phyloP scores from a whole-genome alignment of 2,113 vertebrate species.

The Coptodon rendalli region DNA sequence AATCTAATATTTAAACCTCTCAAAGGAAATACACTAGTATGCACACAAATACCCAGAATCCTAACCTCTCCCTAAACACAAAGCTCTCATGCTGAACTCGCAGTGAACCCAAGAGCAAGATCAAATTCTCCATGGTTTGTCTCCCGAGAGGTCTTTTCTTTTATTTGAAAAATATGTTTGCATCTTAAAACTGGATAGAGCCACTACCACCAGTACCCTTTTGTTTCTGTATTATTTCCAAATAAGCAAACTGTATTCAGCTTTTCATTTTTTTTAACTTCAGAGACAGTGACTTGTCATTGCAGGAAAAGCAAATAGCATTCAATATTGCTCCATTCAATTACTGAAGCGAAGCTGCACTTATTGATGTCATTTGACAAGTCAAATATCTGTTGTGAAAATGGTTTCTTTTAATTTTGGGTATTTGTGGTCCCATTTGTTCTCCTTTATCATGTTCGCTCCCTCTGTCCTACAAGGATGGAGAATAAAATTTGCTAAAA shows the following conservation, averaged over 20 bases:
- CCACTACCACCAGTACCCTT: neutral
- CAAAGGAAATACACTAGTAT: neutral
- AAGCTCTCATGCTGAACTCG: neutral
- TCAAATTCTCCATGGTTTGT: neutral
- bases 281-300: neutral
- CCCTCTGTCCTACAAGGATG: neutral
- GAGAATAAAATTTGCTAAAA: neutral
- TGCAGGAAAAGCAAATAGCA: neutral
- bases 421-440: neutral
- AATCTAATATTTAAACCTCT: neutral
- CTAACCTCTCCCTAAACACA: neutral
- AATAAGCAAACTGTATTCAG: neutral
- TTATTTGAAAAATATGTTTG: neutral
- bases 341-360: neutral
- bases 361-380: neutral
- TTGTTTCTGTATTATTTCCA: neutral
- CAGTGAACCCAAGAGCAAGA: neutral
- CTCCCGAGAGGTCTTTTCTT: neutral
- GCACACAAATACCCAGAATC: neutral
- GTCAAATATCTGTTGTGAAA: neutral
- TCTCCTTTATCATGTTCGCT: neutral
- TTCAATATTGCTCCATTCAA: neutral
- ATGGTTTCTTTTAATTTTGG: neutral
- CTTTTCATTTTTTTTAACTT: neutral
- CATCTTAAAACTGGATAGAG: neutral